Evolutionary conservation across 2,888 invertebrate species (phyloP), one percentile per base, ranked within the genome.

Genomic region (Dorcus parallelipipedus): DNA sequence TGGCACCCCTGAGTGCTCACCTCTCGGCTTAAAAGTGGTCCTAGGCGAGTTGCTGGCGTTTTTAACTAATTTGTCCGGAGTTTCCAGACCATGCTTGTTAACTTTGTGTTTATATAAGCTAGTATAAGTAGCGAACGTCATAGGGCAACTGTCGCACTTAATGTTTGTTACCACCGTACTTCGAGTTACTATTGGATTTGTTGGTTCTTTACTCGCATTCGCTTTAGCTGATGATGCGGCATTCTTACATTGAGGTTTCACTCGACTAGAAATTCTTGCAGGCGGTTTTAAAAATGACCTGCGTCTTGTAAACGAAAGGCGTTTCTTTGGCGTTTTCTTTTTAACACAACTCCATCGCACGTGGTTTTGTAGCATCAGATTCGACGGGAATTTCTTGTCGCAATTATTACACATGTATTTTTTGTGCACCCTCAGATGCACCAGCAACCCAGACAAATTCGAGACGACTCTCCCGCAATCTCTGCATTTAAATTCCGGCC

Each of bases 331-430:
- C 8, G 55, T 51, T 63, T 78, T 77, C 8, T 48, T 51, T 63
- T 78, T 77, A 3, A 77, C 73, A 56, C 78, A 78, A 45, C 66
- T 72, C 23, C 65, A 67, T 8, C 73, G 65, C 3, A 74, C 56
- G 56, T 78, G 78, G 20, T 69, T 65, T 50, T 76, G 75, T 0
- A 77, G 62, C 10, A 74, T 58, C 9, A 76, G 53, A 59, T 71
- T 73, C 2, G 76, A 76, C 5, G 66, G 26, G 59, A 78, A 78
- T 2, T 61, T 57, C 6, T 59, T 53, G 6, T 64, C 61, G 56
- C 78, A 78, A 9, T 68, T 69, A 4, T 56, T 54, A 61, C 78
- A 78, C 0, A 60, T 54, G 51, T 70, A 71, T 40, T 64, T 68
- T 59, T 70, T 72, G 62, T 76, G 76, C 7, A 63, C 64, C 64